Evolutionary conservation across 2,113 vertebrate genomes (phyloP), one percentile per base, ranked within the genome.

Genomic region (Drymodes brunneopygia): DNA sequence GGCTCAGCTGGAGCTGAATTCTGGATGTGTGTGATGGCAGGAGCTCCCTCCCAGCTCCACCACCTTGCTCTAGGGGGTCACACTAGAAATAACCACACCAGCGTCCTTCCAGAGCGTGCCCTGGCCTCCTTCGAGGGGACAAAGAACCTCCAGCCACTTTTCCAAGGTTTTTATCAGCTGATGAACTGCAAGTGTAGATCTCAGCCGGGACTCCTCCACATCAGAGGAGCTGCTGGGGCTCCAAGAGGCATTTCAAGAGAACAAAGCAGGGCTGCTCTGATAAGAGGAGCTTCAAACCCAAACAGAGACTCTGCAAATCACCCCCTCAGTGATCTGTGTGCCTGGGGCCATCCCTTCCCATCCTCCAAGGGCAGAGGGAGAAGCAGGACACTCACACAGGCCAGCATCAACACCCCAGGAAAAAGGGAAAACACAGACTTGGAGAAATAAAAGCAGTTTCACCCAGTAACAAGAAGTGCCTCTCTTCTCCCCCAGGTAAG

Each of bases 311-410:
- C 60, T 70, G 35, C 29, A 80, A 67, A 82, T 62, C 60, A 35
- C 20, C 12, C 38, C 29, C 24, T 75, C 24, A 8, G 47, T 14
- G 15, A 27, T 7, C 24, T 42, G 42, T 48, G 56, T 19, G 22
- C 28, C 73, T 47, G 13, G 36, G 44, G 77, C 44, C 61, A 28
- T 38, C 51, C 61, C 33, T 61, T 80, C 56, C 70, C 58, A 27
- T 27, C 44, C 51, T 88, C 61, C 54, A n/a, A 1, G 0, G 25
- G 27, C 35, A 92, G 42, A 31, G 80, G 27, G 79, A 62, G 65
- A 27, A 4, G 15, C 74, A 51, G 40, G 69, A 69, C 36, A 17
- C n/a, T n/a, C 67, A 36, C 70, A 29, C 0, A 0, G n/a, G 60
- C 73, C 66, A 62, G 13, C 7, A 73, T 38, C 85, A 94, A 44